Evolutionary conservation across 1,140 invertebrate genomes (phyloP).

Genomic region (Rhizoglyphus robini): DNA sequence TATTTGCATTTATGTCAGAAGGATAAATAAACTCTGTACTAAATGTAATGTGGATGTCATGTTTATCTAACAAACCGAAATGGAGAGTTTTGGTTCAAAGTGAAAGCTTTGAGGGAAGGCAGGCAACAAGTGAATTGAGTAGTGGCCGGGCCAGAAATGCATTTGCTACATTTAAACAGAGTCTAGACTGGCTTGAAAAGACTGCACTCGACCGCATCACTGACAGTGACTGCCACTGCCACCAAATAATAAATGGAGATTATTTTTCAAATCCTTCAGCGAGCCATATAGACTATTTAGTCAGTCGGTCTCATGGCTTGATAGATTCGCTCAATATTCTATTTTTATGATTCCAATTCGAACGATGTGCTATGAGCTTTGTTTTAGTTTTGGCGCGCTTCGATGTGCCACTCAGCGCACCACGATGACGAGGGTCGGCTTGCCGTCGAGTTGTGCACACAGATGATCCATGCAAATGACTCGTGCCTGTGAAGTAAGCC

Average conservation of each 20-base stretch:
- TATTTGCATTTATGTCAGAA: background rate
- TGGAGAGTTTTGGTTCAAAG: too few relatives aligned
- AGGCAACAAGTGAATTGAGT: background rate
- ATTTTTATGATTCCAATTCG: constrained; percentile 7
- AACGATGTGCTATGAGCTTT: background rate
- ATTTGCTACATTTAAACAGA: too few relatives aligned
- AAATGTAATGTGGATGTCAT: background rate
- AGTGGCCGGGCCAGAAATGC: background rate
- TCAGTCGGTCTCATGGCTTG: background rate
- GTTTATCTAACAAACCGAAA: background rate
- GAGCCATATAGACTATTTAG: background rate
- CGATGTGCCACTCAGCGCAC: background rate
- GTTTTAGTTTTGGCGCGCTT: background rate
- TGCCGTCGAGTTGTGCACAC: background rate
- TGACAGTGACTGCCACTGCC: background rate
- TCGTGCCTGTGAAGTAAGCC: too few relatives aligned
- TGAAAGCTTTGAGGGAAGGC: background rate
- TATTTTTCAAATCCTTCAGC: constrained; percentile 12
- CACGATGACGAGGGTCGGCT: background rate
- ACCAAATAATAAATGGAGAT: constrained; percentile 9
- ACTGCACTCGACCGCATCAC: too few relatives aligned
- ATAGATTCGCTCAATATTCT: background rate
- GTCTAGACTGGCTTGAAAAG: too few relatives aligned
- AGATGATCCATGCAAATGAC: too few relatives aligned
- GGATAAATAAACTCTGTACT: constrained; percentile 6